A percentile compares a stretch with the other conserved stretches of the same genome.
These are phyloP conservation scores for Bryconaethiops microstoma DNA, from an alignment of 2,797 vertebrate genomes.

Conservation along the genomic window DNA sequence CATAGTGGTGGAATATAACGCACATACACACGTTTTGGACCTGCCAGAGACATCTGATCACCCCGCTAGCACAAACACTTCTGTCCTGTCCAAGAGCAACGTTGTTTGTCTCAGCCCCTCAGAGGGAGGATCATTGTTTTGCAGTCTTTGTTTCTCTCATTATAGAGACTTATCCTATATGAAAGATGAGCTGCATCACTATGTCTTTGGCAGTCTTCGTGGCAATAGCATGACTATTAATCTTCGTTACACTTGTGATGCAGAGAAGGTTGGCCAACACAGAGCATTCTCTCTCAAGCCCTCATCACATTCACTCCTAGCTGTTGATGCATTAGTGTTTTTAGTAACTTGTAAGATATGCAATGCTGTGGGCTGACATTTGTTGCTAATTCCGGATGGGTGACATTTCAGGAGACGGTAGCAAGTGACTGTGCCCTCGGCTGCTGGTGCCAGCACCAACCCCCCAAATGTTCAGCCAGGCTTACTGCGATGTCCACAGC, in stretches of 20 bases:
- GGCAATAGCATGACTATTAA: neutral
- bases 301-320: slow-evolving; percentile 21
- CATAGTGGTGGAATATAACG: neutral
- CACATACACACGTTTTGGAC: neutral
- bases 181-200: slow-evolving; percentile 9
- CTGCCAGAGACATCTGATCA: slow-evolving; percentile 34
- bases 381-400: slow-evolving; percentile 28
- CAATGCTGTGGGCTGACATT: slow-evolving; percentile 15
- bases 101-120: neutral
- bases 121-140: neutral
- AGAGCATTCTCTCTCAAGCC: slow-evolving; percentile 10
- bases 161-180: slow-evolving; percentile 6
- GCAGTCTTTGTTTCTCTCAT: neutral
- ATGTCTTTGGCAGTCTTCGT: slow-evolving; percentile 17
- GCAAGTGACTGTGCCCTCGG: slow-evolving; percentile 7
- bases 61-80: neutral
- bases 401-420: slow-evolving; percentile 27
- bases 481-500: neutral
- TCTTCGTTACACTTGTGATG: neutral
- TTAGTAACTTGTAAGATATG: slow-evolving; percentile 29
- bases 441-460: neutral
- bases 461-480: neutral
- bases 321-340: slow-evolving; percentile 26
- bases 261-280: neutral
- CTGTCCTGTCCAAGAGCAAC: neutral